Conservation (phyloP, 2,113 vertebrate genomes). For the Aegotheles bennettii region DNA sequence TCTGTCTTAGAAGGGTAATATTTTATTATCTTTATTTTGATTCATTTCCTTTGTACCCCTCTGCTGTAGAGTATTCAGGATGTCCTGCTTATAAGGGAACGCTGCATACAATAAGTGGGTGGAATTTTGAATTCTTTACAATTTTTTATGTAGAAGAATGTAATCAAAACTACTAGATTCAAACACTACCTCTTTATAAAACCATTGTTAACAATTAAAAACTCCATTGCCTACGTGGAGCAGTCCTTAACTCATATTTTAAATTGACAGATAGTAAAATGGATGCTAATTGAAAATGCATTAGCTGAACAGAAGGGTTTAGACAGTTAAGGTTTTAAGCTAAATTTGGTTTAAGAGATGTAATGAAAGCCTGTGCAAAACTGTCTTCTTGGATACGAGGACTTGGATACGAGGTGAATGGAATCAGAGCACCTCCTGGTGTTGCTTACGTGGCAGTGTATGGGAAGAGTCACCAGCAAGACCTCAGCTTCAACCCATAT, state of each 20-base stretch:
- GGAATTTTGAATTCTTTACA: not conserved
- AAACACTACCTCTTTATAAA: not conserved
- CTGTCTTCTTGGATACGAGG: not conserved
- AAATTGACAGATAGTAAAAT: conserved; percentile 5
- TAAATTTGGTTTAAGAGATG: not conserved
- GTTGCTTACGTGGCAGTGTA: not conserved
- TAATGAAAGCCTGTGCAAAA: not conserved
- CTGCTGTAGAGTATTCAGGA: not conserved
- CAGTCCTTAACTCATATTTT: not conserved
- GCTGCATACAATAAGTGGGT: not conserved
- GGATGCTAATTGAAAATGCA: not conserved
- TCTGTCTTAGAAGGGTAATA: not conserved
- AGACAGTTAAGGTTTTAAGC: not conserved
- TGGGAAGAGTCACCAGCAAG: not conserved
- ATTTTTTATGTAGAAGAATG: not conserved
- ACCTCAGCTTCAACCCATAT: not conserved
- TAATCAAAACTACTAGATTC: not conserved
- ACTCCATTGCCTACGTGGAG: not conserved
- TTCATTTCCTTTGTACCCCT: not conserved
- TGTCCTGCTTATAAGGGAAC: not conserved
- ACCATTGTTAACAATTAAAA: not conserved
- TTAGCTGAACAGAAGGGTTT: not conserved
- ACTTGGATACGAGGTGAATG: not conserved
- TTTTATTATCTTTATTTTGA: not conserved
- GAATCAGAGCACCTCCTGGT: not conserved